Evolutionary conservation across 2,797 vertebrate species (phyloP).

Genomic region (Periophthalmus magnuspinnatus): DNA sequence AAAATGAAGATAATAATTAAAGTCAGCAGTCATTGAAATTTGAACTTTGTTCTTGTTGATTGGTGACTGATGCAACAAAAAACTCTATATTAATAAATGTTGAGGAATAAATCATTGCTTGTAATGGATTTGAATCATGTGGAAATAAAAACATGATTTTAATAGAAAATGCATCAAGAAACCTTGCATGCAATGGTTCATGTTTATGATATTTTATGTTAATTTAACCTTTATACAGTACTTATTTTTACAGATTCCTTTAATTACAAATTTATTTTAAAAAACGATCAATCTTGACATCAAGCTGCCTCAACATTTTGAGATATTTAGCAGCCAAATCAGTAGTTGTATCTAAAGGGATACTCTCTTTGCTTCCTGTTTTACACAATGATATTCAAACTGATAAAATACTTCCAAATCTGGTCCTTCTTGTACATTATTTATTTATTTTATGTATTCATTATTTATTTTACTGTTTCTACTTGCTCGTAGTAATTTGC

Average conservation of each 20-base stretch:
- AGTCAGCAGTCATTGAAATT: background rate
- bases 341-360: background rate
- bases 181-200: background rate
- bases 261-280: background rate
- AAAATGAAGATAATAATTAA: background rate
- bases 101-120: background rate
- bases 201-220: no score
- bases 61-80: background rate
- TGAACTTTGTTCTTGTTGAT: background rate
- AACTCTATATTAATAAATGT: background rate
- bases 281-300: background rate
- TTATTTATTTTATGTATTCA: no score
- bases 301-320: background rate
- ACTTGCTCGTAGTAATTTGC: background rate
- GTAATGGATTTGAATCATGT: background rate
- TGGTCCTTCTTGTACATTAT: background rate
- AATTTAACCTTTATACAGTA: no score
- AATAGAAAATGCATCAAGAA: background rate
- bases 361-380: background rate
- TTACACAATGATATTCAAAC: no score
- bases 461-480: background rate
- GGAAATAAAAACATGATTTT: background rate
- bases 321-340: background rate
- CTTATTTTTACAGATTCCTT: no score
- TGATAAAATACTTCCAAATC: no score